phyloP scores from a whole-genome alignment of 2,797 vertebrate species.

The Limosa lapponica region DNA sequence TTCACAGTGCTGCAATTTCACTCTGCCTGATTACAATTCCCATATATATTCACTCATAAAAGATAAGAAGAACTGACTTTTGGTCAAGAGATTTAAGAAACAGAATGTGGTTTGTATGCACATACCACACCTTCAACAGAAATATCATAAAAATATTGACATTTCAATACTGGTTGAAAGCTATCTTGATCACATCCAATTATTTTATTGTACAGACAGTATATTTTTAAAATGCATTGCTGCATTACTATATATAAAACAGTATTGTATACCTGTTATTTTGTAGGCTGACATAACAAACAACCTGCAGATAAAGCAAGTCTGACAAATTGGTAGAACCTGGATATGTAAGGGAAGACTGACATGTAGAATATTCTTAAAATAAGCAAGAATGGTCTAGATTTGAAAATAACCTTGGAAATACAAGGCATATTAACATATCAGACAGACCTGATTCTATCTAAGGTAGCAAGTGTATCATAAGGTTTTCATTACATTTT shows the following conservation, averaged over 20 bases:
- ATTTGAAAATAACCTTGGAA: constrained; percentile 18
- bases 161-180: not conserved
- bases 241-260: not conserved
- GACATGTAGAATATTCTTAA: not conserved
- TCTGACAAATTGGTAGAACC: not conserved
- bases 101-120: not conserved
- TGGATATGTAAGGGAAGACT: not conserved
- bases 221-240: not conserved
- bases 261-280: not conserved
- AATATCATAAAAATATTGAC: not conserved
- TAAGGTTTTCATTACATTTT: not conserved
- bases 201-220: not conserved
- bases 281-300: not conserved
- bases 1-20: not conserved
- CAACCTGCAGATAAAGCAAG: not conserved
- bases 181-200: not conserved
- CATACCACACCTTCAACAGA: not conserved
- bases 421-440: not conserved
- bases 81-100: not conserved
- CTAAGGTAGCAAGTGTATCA: not conserved
- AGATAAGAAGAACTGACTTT: not conserved
- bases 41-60: not conserved
- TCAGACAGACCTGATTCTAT: not conserved
- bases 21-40: not conserved
- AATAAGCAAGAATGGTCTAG: not conserved